phyloP scores from a whole-genome alignment of 2,797 vertebrate genomes.

The Mallotus villosus region DNA sequence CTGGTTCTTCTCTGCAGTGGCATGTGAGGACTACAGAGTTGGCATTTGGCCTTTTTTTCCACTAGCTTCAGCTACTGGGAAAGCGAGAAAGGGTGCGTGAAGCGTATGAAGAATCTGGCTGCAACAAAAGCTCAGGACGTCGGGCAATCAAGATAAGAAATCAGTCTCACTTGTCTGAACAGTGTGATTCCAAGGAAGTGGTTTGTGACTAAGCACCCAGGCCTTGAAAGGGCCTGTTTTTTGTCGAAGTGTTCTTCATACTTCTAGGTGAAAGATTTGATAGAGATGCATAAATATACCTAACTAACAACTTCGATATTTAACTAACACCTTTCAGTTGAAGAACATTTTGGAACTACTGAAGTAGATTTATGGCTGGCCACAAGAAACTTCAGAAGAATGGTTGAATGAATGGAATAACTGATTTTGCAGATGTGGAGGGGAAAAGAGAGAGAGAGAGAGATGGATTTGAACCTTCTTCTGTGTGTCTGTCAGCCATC shows the following conservation, averaged over 20 bases:
- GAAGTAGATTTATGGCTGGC: neutral
- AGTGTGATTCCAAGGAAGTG: neutral
- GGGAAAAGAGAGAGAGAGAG: neutral
- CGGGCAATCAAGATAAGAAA: slow-evolving; percentile 8
- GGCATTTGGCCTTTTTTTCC: slow-evolving; percentile 11
- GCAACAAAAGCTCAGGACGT: slow-evolving; percentile 11
- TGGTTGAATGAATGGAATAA: neutral
- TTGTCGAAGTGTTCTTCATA: neutral
- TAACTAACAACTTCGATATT: neutral
- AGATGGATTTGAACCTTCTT: neutral
- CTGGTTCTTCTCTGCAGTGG: too few relatives aligned
- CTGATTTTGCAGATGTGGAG: neutral
- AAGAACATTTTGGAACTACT: neutral
- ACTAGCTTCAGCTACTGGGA: slow-evolving; percentile 21
- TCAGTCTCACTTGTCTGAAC: neutral
- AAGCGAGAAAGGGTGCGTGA: neutral
- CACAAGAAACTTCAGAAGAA: neutral
- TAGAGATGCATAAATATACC: neutral
- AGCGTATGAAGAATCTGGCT: neutral
- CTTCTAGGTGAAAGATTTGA: neutral
- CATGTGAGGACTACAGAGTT: slow-evolving; percentile 24
- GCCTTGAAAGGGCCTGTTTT: neutral
- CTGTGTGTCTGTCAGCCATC: neutral
- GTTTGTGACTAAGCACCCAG: neutral
- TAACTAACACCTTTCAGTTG: neutral